Percentiles rank a stretch among this genome's conserved stretches.
These are phyloP conservation scores for Drosophila kikkawai DNA, from an alignment of 1,140 invertebrate genomes.

Conservation along the genomic window DNA sequence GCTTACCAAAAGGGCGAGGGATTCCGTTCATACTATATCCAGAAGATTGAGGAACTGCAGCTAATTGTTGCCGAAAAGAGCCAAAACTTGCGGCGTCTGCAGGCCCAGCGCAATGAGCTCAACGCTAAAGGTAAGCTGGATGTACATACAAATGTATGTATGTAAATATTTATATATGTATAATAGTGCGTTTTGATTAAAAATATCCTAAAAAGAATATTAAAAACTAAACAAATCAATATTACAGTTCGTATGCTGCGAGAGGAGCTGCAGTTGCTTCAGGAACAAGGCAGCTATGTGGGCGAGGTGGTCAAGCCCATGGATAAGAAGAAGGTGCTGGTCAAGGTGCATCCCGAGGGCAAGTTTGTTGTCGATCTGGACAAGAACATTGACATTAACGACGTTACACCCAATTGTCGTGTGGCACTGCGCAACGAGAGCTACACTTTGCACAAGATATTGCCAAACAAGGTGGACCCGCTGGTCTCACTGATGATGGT, in stretches of 20 bases:
- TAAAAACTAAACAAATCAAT: conserved; percentile 11
- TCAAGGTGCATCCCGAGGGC: conserved; percentile 99
- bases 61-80: conserved; percentile 98
- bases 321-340: conserved; percentile 99
- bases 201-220: background rate
- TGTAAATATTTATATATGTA: background rate
- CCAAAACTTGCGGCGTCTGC: conserved; percentile 98
- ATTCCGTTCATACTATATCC: conserved; percentile 97
- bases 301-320: conserved; percentile 99
- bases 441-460: conserved; percentile 99
- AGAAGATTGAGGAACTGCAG: conserved; percentile 98
- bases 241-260: conserved; percentile 96
- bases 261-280: conserved; percentile 98
- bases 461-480: conserved; percentile 99
- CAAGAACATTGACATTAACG: conserved; percentile 99
- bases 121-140: conserved; percentile 96
- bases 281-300: conserved; percentile 99
- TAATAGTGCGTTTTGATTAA: background rate
- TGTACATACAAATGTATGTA: background rate
- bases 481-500: conserved; percentile 99
- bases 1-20: conserved; percentile 89
- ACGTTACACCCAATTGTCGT: conserved; percentile 98
- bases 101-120: conserved; percentile 99
- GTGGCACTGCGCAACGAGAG: conserved; percentile 99
- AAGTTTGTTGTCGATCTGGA: conserved; percentile 99